phyloP scores from a whole-genome alignment of 2,113 vertebrate genomes.

The Tachycineta bicolor region DNA sequence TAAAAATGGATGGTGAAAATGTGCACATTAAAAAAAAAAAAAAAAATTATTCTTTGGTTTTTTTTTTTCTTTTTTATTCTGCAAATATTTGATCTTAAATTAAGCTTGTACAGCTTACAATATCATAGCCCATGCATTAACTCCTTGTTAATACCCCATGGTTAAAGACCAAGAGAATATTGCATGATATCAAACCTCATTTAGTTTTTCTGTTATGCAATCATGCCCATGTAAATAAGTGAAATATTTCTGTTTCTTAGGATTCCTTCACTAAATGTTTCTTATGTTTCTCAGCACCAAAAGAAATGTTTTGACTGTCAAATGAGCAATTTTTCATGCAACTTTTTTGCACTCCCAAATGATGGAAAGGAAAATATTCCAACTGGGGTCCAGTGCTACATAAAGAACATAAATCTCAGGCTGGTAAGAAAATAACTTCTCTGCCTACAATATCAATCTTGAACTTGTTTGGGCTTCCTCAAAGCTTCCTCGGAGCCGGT shows the following conservation, averaged over 20 bases:
- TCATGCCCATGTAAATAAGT: background rate
- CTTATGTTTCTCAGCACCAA: background rate
- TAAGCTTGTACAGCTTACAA: background rate
- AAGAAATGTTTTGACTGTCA: background rate
- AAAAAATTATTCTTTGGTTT: rapidly evolving
- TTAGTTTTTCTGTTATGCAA: background rate
- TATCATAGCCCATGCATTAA: background rate
- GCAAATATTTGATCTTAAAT: background rate
- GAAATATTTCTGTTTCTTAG: background rate
- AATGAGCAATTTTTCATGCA: background rate
- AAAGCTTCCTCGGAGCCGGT: background rate
- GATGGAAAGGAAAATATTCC: background rate
- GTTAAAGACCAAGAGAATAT: background rate
- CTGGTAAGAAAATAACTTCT: background rate
- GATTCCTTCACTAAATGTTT: background rate
- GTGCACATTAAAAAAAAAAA: too few relatives aligned
- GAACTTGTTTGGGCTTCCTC: background rate
- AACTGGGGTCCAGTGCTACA: background rate
- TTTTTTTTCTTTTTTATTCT: background rate
- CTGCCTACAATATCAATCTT: background rate
- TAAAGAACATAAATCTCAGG: background rate
- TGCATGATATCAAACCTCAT: background rate
- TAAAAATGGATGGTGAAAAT: background rate
- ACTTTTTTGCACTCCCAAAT: background rate
- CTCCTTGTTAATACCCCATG: background rate